Conservation (phyloP, 2,888 invertebrate species). For the Drosophila mulleri region DNA sequence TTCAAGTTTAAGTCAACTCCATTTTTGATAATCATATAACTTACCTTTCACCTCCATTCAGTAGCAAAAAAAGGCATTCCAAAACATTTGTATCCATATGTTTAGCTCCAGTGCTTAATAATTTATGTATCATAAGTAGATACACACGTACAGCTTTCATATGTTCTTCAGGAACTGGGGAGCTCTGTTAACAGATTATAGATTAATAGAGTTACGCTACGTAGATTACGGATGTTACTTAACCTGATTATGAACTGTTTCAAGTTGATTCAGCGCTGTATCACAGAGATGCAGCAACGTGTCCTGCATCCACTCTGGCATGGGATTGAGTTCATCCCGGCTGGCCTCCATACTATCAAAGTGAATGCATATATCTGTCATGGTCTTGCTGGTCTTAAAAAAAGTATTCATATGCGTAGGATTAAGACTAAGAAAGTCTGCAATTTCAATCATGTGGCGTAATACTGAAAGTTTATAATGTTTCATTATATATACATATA, state of each 20-base stretch:
- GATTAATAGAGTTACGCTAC: not conserved
- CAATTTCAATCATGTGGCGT: slow-evolving; percentile 49
- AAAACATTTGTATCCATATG: slow-evolving; percentile 73
- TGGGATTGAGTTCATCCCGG: not conserved
- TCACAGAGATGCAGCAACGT: slow-evolving; percentile 55
- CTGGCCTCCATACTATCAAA: slow-evolving; percentile 17
- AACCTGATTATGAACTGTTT: slow-evolving; percentile 40
- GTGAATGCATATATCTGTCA: slow-evolving; percentile 57
- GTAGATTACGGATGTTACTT: not conserved
- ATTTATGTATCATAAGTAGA: slow-evolving; percentile 61
- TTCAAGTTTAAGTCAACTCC: not conserved
- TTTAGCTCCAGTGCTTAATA: slow-evolving; percentile 44
- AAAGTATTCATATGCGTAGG: slow-evolving; percentile 40
- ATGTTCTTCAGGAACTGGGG: slow-evolving; percentile 49
- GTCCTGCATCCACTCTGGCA: slow-evolving; percentile 56
- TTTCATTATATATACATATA: not conserved
- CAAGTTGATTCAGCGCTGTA: slow-evolving; percentile 51
- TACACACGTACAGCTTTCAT: slow-evolving; percentile 64
- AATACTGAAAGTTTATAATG: slow-evolving; percentile 47
- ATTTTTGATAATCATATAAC: not conserved
- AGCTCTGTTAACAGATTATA: slow-evolving; percentile 34
- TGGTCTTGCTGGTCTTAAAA: slow-evolving; percentile 65
- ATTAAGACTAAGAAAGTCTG: slow-evolving; percentile 34
- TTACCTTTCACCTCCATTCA: slow-evolving; percentile 44
- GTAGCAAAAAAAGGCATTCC: slow-evolving; percentile 37